Percentiles rank a stretch among this genome's conserved stretches.
Evolutionary conservation across 2,888 invertebrate genomes (phyloP).

Genomic region (Pristionchus exspectatus): DNA sequence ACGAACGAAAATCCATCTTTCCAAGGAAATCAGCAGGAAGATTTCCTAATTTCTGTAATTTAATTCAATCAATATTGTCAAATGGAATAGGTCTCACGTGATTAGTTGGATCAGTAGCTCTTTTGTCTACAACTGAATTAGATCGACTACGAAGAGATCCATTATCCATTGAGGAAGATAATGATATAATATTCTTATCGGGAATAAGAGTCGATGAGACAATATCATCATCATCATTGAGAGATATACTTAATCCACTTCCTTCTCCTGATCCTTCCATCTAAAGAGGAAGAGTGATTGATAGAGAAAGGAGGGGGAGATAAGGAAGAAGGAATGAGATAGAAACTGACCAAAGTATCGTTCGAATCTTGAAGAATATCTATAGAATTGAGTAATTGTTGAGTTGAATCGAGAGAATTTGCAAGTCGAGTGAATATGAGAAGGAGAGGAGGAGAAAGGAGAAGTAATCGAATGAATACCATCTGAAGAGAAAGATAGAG

Average conservation of each 20-base stretch:
- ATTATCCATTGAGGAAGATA: neutral
- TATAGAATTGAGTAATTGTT: constrained; percentile 24
- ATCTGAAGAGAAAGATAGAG: constrained; percentile 11
- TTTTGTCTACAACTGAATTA: neutral
- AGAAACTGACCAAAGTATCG: constrained; percentile 6
- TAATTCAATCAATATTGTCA: neutral
- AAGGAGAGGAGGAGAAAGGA: constrained; percentile 33
- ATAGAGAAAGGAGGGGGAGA: neutral
- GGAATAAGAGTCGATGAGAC: constrained; percentile 10
- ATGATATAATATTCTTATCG: neutral
- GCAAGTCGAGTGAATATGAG: neutral
- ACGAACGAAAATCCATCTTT: neutral
- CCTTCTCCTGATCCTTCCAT: constrained; percentile 41
- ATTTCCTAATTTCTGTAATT: constrained; percentile 34
- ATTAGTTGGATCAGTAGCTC: constrained; percentile 17
- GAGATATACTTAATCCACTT: neutral
- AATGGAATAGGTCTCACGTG: neutral
- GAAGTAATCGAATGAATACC: constrained; percentile 7
- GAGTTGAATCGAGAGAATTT: neutral
- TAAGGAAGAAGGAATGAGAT: neutral
- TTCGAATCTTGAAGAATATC: neutral
- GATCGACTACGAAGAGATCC: neutral
- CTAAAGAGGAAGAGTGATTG: neutral
- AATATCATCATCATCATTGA: constrained; percentile 1
- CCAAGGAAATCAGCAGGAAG: constrained; percentile 2